Evolutionary conservation across 37 sponge, comb jelly and placozoan species (phyloP).

Genomic region (Beroe ovata): DNA sequence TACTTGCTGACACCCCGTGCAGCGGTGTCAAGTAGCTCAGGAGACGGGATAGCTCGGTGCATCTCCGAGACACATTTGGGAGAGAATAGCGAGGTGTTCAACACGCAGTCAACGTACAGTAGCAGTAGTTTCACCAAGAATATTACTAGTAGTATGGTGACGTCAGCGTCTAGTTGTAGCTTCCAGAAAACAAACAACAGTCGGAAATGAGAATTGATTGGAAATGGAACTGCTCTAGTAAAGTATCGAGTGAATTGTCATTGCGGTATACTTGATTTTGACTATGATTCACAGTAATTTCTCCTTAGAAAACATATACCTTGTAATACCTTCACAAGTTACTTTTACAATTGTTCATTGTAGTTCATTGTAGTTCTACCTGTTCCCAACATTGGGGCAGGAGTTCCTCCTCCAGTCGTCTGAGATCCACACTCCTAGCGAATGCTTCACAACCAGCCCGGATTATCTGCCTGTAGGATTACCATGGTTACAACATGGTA

Average conservation of each 20-base stretch:
- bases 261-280: too few relatives aligned
- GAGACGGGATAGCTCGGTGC: not conserved
- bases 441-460: slow-evolving; percentile 84
- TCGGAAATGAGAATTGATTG: too few relatives aligned
- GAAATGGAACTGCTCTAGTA: too few relatives aligned
- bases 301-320: too few relatives aligned
- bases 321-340: too few relatives aligned
- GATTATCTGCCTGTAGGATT: slow-evolving; percentile 75
- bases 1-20: not conserved
- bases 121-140: not conserved
- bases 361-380: too few relatives aligned
- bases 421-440: slow-evolving; percentile 72
- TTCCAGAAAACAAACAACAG: not conserved
- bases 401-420: slow-evolving; percentile 77
- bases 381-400: slow-evolving; percentile 94
- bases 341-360: too few relatives aligned
- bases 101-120: not conserved
- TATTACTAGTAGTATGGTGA: not conserved
- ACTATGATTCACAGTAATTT: too few relatives aligned
- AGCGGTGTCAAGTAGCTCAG: not conserved
- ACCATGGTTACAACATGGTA: too few relatives aligned
- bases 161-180: not conserved
- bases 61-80: not conserved
- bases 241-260: too few relatives aligned
- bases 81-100: not conserved